These are phyloP conservation scores for Meleagris gallopavo DNA, from an alignment of 2,113 vertebrate genomes.

Conservation along the genomic window DNA sequence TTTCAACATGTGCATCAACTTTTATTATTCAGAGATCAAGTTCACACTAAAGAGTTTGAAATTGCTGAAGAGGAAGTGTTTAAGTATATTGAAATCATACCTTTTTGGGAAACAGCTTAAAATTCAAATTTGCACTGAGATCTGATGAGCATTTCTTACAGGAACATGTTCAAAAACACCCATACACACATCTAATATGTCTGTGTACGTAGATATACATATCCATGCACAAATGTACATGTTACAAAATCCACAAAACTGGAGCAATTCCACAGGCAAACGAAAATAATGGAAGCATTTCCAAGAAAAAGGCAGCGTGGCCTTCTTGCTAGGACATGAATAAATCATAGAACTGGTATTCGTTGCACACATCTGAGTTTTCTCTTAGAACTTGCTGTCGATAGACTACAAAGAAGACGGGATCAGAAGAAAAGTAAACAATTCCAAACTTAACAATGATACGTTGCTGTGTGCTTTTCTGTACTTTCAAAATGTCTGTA, in stretches of 20 bases:
- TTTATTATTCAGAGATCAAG: conserved; percentile 47
- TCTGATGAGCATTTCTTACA: conserved; percentile 2
- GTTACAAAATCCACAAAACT: not conserved
- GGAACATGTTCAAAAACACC: not conserved
- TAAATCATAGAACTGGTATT: conserved; percentile 53
- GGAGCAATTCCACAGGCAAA: not conserved
- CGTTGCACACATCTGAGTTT: conserved; percentile 52
- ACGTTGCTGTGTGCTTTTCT: not conserved
- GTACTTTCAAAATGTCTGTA: not conserved
- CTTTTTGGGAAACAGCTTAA: conserved; percentile 22
- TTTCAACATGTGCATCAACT: conserved; percentile 53
- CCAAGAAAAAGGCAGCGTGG: not conserved
- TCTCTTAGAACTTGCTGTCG: conserved; percentile 34
- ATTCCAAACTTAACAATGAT: conserved; percentile 28
- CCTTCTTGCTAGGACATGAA: conserved; percentile 36
- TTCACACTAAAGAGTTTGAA: conserved; percentile 33
- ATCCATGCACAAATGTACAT: no score
- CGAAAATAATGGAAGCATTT: not conserved
- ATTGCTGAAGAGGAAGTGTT: not conserved
- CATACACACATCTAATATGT: not conserved
- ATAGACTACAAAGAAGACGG: conserved; percentile 44
- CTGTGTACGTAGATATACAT: no score
- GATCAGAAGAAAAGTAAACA: conserved; percentile 55
- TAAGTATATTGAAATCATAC: not conserved
- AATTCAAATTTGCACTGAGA: conserved; percentile 23